These are phyloP conservation scores for Arctocebus calabarensis DNA, from an alignment of 2,797 vertebrate species.

Conservation along the genomic window DNA sequence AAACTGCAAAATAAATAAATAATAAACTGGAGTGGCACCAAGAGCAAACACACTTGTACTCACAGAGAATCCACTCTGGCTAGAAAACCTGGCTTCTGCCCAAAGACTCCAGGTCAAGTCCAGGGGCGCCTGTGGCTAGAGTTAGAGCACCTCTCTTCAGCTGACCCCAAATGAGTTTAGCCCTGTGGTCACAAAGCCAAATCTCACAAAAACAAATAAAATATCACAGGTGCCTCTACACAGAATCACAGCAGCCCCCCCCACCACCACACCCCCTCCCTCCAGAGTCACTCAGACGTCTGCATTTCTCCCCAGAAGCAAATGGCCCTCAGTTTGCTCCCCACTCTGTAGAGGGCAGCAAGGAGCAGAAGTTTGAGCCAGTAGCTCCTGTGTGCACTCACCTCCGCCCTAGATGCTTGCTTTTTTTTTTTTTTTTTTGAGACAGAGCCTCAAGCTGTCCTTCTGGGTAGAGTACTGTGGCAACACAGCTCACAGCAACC, in stretches of 20 bases:
- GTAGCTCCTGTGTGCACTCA: neutral
- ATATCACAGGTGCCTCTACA: rapidly evolving
- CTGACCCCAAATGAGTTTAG: neutral
- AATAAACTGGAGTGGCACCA: neutral
- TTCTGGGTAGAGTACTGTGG: no score
- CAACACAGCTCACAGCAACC: no score
- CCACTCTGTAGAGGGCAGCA: neutral
- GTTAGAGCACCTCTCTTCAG: no score
- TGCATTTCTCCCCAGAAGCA: neutral
- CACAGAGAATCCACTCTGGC: neutral
- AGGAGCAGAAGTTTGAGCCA: no score
- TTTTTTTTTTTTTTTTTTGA: no score
- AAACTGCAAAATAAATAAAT: no score
- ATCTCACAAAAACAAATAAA: no score
- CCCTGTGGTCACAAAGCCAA: rapidly evolving
- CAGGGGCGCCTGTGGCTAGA: neutral
- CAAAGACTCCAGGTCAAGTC: no score
- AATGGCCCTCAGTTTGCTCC: no score
- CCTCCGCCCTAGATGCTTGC: neutral
- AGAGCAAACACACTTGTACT: neutral
- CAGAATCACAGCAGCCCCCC: neutral
- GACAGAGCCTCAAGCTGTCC: no score
- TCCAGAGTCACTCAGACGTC: neutral
- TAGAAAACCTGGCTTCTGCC: neutral
- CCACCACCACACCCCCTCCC: neutral